Conservation (phyloP, 2,888 invertebrate genomes). For the Formica aserva region DNA sequence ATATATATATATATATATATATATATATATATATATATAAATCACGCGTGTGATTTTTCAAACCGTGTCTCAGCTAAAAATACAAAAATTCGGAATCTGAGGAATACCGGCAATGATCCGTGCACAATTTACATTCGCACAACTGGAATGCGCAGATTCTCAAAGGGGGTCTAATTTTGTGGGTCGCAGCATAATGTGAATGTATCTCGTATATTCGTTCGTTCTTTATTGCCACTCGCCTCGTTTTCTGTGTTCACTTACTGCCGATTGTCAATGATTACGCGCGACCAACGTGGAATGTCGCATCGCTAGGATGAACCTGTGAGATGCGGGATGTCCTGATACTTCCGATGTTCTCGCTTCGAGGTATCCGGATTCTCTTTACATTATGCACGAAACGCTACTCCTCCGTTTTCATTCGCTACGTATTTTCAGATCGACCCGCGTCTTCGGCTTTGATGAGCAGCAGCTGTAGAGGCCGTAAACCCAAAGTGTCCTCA, state of each 20-base stretch:
- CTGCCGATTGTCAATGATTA: slow-evolving; percentile 76
- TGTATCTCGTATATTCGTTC: neutral
- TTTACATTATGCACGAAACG: slow-evolving; percentile 12
- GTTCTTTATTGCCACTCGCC: neutral
- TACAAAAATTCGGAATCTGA: neutral
- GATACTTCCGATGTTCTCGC: slow-evolving; percentile 31
- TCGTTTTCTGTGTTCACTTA: slow-evolving; percentile 64
- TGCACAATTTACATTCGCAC: slow-evolving; percentile 1
- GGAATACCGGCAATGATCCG: too few relatives aligned
- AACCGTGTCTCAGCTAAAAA: neutral
- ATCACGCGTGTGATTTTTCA: too few relatives aligned
- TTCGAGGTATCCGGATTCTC: too few relatives aligned
- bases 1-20: too few relatives aligned
- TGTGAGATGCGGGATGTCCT: slow-evolving; percentile 54
- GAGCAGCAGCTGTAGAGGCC: slow-evolving; percentile 2
- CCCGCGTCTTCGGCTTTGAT: slow-evolving; percentile 5
- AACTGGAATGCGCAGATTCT: neutral
- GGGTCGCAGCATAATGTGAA: neutral
- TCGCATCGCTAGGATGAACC: slow-evolving; percentile 70
- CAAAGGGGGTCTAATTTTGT: neutral
- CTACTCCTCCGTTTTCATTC: slow-evolving; percentile 22
- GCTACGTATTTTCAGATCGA: slow-evolving; percentile 55
- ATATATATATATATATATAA: neutral
- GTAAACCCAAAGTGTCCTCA: slow-evolving; percentile 36
- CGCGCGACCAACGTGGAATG: slow-evolving; percentile 69